Evolutionary conservation across 2,888 invertebrate genomes (phyloP), one percentile per base, ranked within the genome.

Genomic region (Muschampia plurimacula): DNA sequence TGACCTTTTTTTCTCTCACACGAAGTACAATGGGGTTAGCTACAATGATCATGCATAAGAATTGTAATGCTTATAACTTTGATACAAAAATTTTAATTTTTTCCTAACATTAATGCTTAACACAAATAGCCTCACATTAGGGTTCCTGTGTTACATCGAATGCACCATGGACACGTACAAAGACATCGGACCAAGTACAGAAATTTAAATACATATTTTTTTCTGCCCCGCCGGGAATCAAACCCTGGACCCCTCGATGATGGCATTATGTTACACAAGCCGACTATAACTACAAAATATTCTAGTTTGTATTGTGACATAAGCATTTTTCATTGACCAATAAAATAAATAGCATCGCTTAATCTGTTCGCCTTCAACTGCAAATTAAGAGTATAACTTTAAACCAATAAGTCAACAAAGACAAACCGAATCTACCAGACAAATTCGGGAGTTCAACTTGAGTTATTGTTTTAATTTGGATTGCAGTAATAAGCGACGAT

Each of bases 401-500:
- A 55, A 57, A 44, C 57, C 44, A 57, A 65, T 55, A 59, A 67
- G 67, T 67, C 55, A 64, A 71, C 60, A 49, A 71, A 46, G 41
- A 60, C 66, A 71, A 59, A 62, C 44, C 67, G 59, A 60, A 71
- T 71, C 63, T 60, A 41, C 39, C 60, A 67, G 66, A 71, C 71
- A 71, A 71, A 71, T 71, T 71, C 71, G 52, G 60, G 71, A 71
- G 52, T 67, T 71, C 67, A 71, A 6, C 55, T 49, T 67, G 67
- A 72, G 62, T 67, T 72, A 72, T 72, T 49, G 67, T 72, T 68
- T 80, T 77, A 77, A 76, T 80, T 80, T 77, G 67, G 77, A 77
- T 75, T 77, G 75, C 77, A 75, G 74, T 76, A 75, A 74, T 79
- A 74, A 77, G 75, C 75, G 73, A 73, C 75, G 82, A 85, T 86